Conservation (phyloP, 92 coral and sea anemone genomes). For the Heliopora coerulea region DNA sequence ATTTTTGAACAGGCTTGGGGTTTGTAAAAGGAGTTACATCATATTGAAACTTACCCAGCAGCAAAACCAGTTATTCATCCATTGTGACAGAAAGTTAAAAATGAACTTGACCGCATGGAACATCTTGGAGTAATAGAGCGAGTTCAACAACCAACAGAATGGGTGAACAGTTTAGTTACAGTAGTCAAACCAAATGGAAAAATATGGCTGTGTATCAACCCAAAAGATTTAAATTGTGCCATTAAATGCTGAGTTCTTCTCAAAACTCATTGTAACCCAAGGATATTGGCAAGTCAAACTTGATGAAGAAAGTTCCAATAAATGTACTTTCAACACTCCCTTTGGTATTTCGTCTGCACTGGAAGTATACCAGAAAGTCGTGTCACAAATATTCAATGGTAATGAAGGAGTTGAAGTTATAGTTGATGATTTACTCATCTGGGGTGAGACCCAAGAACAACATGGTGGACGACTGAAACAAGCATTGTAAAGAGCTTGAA, state of each 20-base stretch:
- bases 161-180: slow-evolving; percentile 36
- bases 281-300: slow-evolving; percentile 30
- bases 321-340: slow-evolving; percentile 13
- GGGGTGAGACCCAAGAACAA: slow-evolving; percentile 34
- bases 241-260: slow-evolving; percentile 18
- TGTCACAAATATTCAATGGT: slow-evolving; percentile 42
- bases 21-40: slow-evolving; percentile 4
- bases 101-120: slow-evolving; percentile 38
- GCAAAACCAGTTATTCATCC: slow-evolving; percentile 36
- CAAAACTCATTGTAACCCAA: slow-evolving; percentile 25
- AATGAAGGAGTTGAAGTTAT: slow-evolving; percentile 38
- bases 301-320: slow-evolving; percentile 23
- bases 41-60: slow-evolving; percentile 27
- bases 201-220: slow-evolving; percentile 16
- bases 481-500: slow-evolving; percentile 11
- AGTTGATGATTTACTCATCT: slow-evolving; percentile 34
- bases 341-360: slow-evolving; percentile 17
- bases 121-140: slow-evolving; percentile 34
- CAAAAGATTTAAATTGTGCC: slow-evolving; percentile 21
- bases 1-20: slow-evolving; percentile 11
- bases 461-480: slow-evolving; percentile 20
- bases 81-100: slow-evolving; percentile 10
- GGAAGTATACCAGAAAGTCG: slow-evolving; percentile 28
- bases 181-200: slow-evolving; percentile 37
- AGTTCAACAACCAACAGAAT: slow-evolving; percentile 34